Percentiles rank a stretch among this genome's conserved stretches.
Conservation (phyloP, 2,888 invertebrate species). For the Tiliacea citrago region DNA sequence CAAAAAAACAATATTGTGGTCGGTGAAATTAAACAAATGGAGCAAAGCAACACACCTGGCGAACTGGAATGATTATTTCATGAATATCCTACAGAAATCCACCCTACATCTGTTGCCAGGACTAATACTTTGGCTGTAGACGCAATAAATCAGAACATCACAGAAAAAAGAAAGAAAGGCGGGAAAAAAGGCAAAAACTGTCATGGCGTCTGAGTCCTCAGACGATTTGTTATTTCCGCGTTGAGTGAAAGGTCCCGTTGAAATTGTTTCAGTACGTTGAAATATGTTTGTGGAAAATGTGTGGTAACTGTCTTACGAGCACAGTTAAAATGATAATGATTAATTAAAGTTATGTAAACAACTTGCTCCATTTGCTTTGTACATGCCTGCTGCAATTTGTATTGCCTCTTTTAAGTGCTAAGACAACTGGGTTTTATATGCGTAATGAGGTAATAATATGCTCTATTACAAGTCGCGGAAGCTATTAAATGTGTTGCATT, state of each 20-base stretch:
- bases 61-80: conserved; percentile 43
- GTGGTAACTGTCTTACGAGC: conserved; percentile 34
- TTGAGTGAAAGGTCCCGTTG: conserved; percentile 57
- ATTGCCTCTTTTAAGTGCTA: conserved; percentile 4
- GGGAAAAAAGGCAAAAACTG: conserved; percentile 62
- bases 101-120: conserved; percentile 43
- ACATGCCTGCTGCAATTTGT: conserved; percentile 33
- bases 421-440: conserved; percentile 11
- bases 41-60: conserved; percentile 27
- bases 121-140: conserved; percentile 51
- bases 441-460: background rate
- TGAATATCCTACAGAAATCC: conserved; percentile 24
- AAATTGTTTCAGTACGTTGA: conserved; percentile 60
- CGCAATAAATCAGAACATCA: conserved; percentile 64
- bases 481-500: background rate
- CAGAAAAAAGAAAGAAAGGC: conserved; percentile 45
- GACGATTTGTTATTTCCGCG: conserved; percentile 64
- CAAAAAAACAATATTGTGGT: conserved; percentile 17
- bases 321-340: conserved; percentile 38
- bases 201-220: conserved; percentile 59
- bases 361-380: conserved; percentile 43
- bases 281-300: conserved; percentile 51
- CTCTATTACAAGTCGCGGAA: background rate
- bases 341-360: conserved; percentile 54
- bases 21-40: conserved; percentile 28